These are phyloP conservation scores for Bombylius major DNA, from an alignment of 2,888 invertebrate species.

Conservation along the genomic window DNA sequence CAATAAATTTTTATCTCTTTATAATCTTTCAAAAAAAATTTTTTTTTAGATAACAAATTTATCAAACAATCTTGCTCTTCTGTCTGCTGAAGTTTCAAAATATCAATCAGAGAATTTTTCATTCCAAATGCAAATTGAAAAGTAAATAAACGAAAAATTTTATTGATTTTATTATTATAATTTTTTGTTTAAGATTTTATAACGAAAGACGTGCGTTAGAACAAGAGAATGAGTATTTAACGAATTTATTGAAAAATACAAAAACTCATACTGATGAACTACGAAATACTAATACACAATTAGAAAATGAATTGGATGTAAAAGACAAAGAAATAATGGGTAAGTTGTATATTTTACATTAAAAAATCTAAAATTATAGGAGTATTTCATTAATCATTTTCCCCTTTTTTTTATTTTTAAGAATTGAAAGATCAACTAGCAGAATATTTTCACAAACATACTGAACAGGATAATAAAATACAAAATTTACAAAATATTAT, in stretches of 20 bases:
- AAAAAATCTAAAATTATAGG: background rate
- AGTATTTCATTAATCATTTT: too few relatives aligned
- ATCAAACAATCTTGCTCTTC: slow-evolving; percentile 10
- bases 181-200: background rate
- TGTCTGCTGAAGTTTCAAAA: slow-evolving; percentile 13
- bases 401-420: background rate
- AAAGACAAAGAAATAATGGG: slow-evolving; percentile 5
- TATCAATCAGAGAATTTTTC: slow-evolving; percentile 11
- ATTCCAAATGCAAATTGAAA: slow-evolving; percentile 9
- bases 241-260: background rate
- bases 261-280: slow-evolving; percentile 2
- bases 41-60: slow-evolving; percentile 11
- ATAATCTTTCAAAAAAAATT: background rate
- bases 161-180: background rate
- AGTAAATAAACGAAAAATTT: slow-evolving; percentile 1
- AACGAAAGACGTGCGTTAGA: background rate
- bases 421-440: background rate
- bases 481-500: background rate
- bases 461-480: background rate
- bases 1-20: background rate
- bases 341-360: background rate
- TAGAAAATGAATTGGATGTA: slow-evolving; percentile 3
- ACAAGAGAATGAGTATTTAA: background rate
- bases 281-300: background rate
- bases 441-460: background rate